Evolutionary conservation across 1,140 invertebrate species (phyloP).

Genomic region (Harlomillsia oculata): DNA sequence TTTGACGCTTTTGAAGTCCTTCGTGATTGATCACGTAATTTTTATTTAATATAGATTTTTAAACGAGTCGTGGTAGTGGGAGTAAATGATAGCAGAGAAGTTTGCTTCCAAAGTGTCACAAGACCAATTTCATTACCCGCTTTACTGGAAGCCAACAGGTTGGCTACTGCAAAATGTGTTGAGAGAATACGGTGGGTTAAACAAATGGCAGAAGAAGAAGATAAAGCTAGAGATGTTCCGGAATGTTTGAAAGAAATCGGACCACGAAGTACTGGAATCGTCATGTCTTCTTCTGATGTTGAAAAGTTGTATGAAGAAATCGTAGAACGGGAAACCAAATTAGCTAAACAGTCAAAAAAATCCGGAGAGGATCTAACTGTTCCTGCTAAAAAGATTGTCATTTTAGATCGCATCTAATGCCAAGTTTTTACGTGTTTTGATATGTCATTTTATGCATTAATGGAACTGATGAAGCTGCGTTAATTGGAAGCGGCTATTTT

Average conservation of each 20-base stretch:
- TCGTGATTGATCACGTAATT: neutral
- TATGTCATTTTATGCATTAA: too few relatives aligned
- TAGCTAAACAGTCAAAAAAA: neutral
- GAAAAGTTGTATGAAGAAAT: neutral
- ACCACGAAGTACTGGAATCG: slow-evolving; percentile 8
- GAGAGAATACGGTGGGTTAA: slow-evolving; percentile 24
- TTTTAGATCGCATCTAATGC: too few relatives aligned
- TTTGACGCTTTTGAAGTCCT: neutral
- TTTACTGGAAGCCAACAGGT: slow-evolving; percentile 13
- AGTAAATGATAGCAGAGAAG: slow-evolving; percentile 32
- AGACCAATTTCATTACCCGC: slow-evolving; percentile 17
- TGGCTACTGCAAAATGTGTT: slow-evolving; percentile 25
- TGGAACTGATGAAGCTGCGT: too few relatives aligned
- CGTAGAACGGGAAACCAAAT: neutral
- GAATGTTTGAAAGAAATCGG: neutral
- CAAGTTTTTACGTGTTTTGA: too few relatives aligned
- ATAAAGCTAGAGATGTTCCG: slow-evolving; percentile 16
- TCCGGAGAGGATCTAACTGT: neutral
- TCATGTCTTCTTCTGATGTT: slow-evolving; percentile 1
- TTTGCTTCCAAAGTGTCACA: slow-evolving; percentile 31
- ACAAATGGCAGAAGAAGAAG: slow-evolving; percentile 5
- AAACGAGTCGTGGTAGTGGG: slow-evolving; percentile 27
- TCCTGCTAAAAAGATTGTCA: too few relatives aligned
- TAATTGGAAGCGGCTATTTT: too few relatives aligned
- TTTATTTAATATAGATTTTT: slow-evolving; percentile 26